phyloP scores from a whole-genome alignment of 2,888 invertebrate genomes.

The Pyrrhia umbra region DNA sequence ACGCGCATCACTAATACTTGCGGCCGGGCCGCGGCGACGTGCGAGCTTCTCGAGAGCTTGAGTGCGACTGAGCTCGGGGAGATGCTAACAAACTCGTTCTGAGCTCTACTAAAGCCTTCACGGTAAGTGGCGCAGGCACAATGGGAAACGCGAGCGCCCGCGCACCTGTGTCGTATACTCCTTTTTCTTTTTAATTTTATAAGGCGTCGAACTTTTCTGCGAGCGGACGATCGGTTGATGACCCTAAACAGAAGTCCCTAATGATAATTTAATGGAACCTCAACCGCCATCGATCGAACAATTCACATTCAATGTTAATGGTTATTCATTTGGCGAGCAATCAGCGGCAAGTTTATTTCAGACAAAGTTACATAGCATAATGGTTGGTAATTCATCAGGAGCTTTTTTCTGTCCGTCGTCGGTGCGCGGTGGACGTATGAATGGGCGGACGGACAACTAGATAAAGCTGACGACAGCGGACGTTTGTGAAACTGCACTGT shows the following conservation, averaged over 20 bases:
- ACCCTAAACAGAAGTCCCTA: slow-evolving; percentile 70
- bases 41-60: slow-evolving; percentile 63
- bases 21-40: slow-evolving; percentile 35
- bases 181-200: slow-evolving; percentile 78
- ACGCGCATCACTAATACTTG: slow-evolving; percentile 63
- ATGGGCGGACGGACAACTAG: slow-evolving; percentile 66
- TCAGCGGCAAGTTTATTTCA: slow-evolving; percentile 56
- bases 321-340: slow-evolving; percentile 58
- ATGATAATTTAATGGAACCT: slow-evolving; percentile 67
- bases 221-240: slow-evolving; percentile 78
- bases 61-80: slow-evolving; percentile 69
- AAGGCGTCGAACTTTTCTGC: slow-evolving; percentile 83
- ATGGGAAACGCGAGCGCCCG: slow-evolving; percentile 82
- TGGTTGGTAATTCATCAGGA: slow-evolving; percentile 70
- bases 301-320: slow-evolving; percentile 69
- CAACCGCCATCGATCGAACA: slow-evolving; percentile 58
- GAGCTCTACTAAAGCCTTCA: slow-evolving; percentile 65
- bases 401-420: slow-evolving; percentile 61
- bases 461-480: slow-evolving; percentile 62
- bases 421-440: slow-evolving; percentile 71
- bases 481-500: slow-evolving; percentile 63
- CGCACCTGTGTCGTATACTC: slow-evolving; percentile 83
- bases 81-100: slow-evolving; percentile 74
- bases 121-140: slow-evolving; percentile 76
- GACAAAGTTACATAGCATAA: slow-evolving; percentile 59